Evolutionary conservation across 2,113 vertebrate genomes (phyloP), one percentile per base, ranked within the genome.

Genomic region (Catharus fuscescens): DNA sequence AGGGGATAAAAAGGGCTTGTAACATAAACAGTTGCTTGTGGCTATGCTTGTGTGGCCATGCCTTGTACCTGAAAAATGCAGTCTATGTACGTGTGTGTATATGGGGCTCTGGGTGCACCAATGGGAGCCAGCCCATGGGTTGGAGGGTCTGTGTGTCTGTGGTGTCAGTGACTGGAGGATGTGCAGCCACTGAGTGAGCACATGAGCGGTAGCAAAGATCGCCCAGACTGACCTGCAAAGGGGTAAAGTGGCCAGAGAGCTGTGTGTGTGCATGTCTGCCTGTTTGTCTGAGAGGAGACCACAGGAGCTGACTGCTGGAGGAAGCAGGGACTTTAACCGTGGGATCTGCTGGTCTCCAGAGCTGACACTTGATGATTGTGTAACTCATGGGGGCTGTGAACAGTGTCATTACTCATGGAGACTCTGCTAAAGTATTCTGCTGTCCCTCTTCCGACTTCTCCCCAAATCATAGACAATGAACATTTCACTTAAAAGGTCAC

Each of bases 111-210:
- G 45, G n/a, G 56, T 12, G 14, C 36, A 23, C 8, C 29, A 29
- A 0, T 0, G 1, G 57, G 13, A 72, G 25, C 42, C 34, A 65
- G 50, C 13, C 5, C 0, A 0, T 8, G 38, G 18, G 21, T 2
- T 71, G 73, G 28, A 65, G 45, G 10, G 18, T 53, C 57, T 0
- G 0, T n/a, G 24, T 57, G 48, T 29, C 48, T 40, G 64, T 12
- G 31, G 10, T 38, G 53, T 10, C 42, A 47, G n/a, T 1, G 4
- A 18, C 31, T 0, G 4, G 10, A 67, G 34, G 4, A 3, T 0
- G 1, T 17, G 36, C n/a, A 38, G 64, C 12, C 2, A 0, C 2
- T 8, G 14, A 28, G 20, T 6, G 45, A 74, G 25, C 0, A 0
- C 8, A 21, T 40, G 36, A 42, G 25, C 6, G 5, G 32, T 3